A percentile compares a stretch with the other conserved stretches of the same genome.
Conservation (phyloP, 2,888 invertebrate genomes). For the Papilio protenor region DNA sequence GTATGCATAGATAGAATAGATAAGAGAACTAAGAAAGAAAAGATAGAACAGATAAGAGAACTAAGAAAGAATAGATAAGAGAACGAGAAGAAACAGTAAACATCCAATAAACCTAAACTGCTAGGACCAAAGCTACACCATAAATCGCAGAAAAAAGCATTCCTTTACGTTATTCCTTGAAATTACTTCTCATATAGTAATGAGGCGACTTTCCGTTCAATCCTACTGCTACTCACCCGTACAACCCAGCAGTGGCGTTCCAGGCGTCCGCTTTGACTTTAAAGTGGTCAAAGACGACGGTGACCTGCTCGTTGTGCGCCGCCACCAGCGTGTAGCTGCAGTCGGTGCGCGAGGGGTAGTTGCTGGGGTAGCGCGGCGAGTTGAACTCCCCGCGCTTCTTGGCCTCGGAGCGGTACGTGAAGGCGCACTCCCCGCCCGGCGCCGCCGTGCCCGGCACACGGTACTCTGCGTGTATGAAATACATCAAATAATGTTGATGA, state of each 20-base stretch:
- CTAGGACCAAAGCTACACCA: too few species aligned
- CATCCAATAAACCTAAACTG: too few species aligned
- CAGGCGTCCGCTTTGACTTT: slow-evolving; percentile 93
- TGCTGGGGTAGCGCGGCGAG: slow-evolving; percentile 97
- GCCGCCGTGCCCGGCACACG: slow-evolving; percentile 97
- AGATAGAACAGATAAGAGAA: too few species aligned
- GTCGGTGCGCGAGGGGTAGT: slow-evolving; percentile 97
- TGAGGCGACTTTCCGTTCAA: too few species aligned
- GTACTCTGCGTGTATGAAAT: slow-evolving; percentile 86
- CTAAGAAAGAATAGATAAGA: too few species aligned
- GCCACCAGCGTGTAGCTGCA: slow-evolving; percentile 96
- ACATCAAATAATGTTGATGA: not conserved
- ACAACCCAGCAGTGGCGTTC: slow-evolving; percentile 87
- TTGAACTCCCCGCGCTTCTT: slow-evolving; percentile 96
- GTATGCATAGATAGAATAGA: too few species aligned
- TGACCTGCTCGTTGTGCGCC: slow-evolving; percentile 94
- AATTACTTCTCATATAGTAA: too few species aligned
- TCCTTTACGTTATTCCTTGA: too few species aligned
- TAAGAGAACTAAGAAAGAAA: too few species aligned
- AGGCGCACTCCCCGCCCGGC: slow-evolving; percentile 95
- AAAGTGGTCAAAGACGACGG: slow-evolving; percentile 95
- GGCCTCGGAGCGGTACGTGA: slow-evolving; percentile 94
- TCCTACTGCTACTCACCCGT: slow-evolving; percentile 62
- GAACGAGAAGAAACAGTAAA: too few species aligned
- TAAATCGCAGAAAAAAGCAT: too few species aligned